Conservation (phyloP, 2,113 vertebrate genomes). For the Loxodonta africana region DNA sequence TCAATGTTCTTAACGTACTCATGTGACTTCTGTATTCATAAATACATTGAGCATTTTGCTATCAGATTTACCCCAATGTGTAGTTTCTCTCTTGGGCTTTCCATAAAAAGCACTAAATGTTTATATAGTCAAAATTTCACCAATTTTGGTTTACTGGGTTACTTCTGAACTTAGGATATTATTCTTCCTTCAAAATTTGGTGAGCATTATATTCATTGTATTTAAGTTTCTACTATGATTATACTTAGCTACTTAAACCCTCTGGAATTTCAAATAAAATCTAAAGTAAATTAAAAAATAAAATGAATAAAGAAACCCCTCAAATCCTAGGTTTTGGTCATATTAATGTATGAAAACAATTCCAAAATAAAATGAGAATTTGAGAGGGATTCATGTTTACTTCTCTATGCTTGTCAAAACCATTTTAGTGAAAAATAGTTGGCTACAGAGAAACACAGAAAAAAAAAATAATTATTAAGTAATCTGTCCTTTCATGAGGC, state of each 20-base stretch:
- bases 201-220: background rate
- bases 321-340: background rate
- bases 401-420: background rate
- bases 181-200: background rate
- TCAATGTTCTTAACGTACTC: background rate
- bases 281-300: background rate
- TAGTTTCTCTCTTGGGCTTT: conserved; percentile 6
- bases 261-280: background rate
- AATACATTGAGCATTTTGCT: background rate
- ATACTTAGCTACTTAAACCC: background rate
- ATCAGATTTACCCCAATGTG: background rate
- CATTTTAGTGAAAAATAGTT: background rate
- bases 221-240: background rate
- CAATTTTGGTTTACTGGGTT: background rate
- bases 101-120: background rate
- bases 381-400: background rate
- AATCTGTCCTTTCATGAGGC: background rate
- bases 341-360: background rate
- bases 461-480: background rate
- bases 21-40: background rate
- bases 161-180: background rate
- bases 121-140: background rate
- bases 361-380: background rate
- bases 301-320: background rate
- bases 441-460: background rate